Conservation (phyloP, 2,888 invertebrate genomes). For the Polydrusus tereticollis region DNA sequence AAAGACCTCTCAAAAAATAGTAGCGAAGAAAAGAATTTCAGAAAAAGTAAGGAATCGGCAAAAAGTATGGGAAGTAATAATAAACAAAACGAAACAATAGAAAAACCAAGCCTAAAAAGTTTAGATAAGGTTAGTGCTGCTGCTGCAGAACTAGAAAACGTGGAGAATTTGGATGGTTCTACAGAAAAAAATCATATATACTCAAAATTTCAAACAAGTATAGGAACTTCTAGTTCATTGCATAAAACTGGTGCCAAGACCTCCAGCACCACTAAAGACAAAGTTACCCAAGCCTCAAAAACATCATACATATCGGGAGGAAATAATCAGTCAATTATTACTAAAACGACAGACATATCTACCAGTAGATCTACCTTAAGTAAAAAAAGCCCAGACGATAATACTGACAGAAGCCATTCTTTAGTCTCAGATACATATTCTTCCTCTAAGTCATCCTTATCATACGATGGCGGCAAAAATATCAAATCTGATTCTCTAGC, state of each 20-base stretch:
- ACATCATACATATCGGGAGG: not conserved
- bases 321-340: not conserved
- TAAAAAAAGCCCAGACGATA: not conserved
- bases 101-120: not conserved
- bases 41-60: not conserved
- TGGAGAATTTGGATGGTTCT: not conserved
- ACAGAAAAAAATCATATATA: not conserved
- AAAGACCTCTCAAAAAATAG: not conserved
- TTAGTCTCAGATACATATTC: not conserved
- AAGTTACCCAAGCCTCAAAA: not conserved
- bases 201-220: not conserved
- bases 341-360: not conserved
- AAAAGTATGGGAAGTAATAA: not conserved
- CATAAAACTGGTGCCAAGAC: not conserved
- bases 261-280: not conserved
- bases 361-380: not conserved
- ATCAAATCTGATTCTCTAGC: not conserved
- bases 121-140: not conserved
- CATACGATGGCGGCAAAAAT: not conserved
- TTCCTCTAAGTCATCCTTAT: not conserved
- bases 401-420: not conserved
- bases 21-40: not conserved
- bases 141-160: not conserved
- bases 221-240: not conserved
- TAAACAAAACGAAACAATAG: not conserved